Evolutionary conservation across 2,888 invertebrate species (phyloP).

Genomic region (Noctua janthina): DNA sequence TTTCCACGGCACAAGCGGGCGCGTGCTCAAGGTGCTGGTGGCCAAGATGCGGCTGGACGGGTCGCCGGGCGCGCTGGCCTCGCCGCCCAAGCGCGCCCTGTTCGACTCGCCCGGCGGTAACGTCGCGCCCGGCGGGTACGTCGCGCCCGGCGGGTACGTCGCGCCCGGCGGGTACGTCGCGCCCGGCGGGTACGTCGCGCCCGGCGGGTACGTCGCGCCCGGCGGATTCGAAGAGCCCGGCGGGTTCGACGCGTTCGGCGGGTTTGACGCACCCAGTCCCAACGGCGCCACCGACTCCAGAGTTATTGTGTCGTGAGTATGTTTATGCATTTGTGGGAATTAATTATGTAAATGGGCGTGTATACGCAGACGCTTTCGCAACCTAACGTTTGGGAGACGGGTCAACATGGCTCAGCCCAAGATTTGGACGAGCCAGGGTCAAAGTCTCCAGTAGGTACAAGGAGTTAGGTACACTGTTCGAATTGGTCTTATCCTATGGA

Average conservation of each 20-base stretch:
- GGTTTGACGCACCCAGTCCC: constrained; percentile 85
- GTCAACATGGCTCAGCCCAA: neutral
- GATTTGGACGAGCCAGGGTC: neutral
- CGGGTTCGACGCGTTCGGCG: constrained; percentile 63
- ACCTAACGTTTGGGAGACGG: neutral
- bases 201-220: constrained; percentile 75
- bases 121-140: constrained; percentile 35
- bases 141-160: constrained; percentile 62
- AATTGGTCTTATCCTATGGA: neutral
- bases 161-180: constrained; percentile 75
- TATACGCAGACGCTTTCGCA: neutral
- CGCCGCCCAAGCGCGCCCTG: constrained; percentile 68
- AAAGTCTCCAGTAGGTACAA: neutral
- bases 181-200: constrained; percentile 58
- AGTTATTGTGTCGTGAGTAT: constrained; percentile 82
- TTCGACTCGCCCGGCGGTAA: constrained; percentile 22
- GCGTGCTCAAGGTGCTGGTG: constrained; percentile 83
- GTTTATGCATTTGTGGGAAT: neutral
- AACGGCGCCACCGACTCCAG: constrained; percentile 83
- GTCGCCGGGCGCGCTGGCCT: constrained; percentile 50
- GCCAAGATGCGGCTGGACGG: constrained; percentile 81
- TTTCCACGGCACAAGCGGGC: constrained; percentile 71
- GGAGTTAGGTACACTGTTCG: neutral
- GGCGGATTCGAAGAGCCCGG: constrained; percentile 8
- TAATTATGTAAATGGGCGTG: neutral